Percentiles rank a stretch among this genome's conserved stretches.
These are phyloP conservation scores for Poeciliopsis turrubarensis DNA, from an alignment of 2,113 vertebrate species.

Conservation along the genomic window DNA sequence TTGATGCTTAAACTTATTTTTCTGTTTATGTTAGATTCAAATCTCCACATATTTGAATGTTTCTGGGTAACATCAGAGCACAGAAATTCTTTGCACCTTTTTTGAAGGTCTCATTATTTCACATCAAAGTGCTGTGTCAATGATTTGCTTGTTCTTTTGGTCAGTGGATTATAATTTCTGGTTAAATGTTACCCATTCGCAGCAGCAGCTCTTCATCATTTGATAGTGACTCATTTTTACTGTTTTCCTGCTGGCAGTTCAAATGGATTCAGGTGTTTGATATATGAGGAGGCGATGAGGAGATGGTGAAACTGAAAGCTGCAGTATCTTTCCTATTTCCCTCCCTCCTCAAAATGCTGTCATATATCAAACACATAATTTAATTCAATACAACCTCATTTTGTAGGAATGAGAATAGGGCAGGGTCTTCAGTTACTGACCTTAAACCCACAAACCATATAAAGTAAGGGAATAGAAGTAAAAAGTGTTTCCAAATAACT, in stretches of 20 bases:
- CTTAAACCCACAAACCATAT: neutral
- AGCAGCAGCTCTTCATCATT: neutral
- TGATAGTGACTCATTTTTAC: conserved; percentile 20
- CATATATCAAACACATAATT: conserved; percentile 18
- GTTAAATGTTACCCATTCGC: too few relatives aligned
- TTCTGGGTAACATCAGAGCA: neutral
- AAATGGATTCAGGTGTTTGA: conserved; percentile 25
- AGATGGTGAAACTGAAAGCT: conserved; percentile 4
- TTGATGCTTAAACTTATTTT: neutral
- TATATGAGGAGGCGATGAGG: conserved; percentile 36
- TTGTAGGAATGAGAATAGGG: conserved; percentile 8
- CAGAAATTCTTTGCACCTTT: neutral
- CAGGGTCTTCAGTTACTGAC: neutral
- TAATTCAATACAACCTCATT: neutral
- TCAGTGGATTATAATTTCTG: neutral
- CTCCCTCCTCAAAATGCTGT: conserved; percentile 2
- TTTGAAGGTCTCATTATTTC: neutral
- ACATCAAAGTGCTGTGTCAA: neutral
- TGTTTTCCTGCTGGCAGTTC: conserved; percentile 1
- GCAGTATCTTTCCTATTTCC: fast-evolving
- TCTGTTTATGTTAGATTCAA: neutral
- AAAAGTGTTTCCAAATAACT: neutral
- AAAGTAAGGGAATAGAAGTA: neutral
- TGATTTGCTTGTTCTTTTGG: neutral
- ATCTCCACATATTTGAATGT: neutral